Conservation (phyloP, 2,113 vertebrate genomes). For the Taurulus bubalis region DNA sequence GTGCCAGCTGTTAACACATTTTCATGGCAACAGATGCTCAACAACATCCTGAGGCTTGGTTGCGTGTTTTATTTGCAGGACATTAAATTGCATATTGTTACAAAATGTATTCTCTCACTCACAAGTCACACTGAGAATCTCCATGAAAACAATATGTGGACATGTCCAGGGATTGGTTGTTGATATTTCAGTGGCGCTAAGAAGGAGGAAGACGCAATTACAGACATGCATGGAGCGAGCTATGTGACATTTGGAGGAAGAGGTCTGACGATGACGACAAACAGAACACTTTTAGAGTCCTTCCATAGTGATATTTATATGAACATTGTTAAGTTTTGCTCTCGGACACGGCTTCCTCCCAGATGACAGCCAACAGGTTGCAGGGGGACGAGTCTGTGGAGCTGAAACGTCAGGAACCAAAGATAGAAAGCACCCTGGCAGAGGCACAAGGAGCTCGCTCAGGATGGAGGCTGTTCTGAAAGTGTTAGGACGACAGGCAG, state of each 20-base stretch:
- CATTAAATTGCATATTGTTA: not conserved
- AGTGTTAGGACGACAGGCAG: conserved; percentile 39
- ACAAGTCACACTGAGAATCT: not conserved
- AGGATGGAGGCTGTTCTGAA: conserved; percentile 40
- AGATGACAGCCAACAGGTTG: not conserved
- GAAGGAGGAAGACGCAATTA: not conserved
- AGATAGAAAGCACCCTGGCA: not conserved
- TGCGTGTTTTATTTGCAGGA: not conserved
- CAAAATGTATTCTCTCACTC: not conserved
- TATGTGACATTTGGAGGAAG: not conserved
- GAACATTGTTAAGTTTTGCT: not conserved
- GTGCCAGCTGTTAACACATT: not conserved
- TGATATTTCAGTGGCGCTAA: not conserved
- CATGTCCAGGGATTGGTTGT: not conserved
- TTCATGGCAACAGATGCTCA: not conserved
- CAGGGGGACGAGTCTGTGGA: conserved; percentile 6
- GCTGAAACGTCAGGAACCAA: conserved; percentile 21
- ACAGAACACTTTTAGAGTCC: not conserved
- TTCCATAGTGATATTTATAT: not conserved
- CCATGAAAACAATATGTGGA: not conserved
- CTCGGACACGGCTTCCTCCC: not conserved
- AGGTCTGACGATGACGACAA: not conserved
- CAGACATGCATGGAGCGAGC: not conserved
- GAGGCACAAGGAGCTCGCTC: not conserved
- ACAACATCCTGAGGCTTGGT: not conserved